A percentile compares a stretch with the other conserved stretches of the same genome.
Conservation (phyloP, 2,888 invertebrate species). For the Drosophila leonis region DNA sequence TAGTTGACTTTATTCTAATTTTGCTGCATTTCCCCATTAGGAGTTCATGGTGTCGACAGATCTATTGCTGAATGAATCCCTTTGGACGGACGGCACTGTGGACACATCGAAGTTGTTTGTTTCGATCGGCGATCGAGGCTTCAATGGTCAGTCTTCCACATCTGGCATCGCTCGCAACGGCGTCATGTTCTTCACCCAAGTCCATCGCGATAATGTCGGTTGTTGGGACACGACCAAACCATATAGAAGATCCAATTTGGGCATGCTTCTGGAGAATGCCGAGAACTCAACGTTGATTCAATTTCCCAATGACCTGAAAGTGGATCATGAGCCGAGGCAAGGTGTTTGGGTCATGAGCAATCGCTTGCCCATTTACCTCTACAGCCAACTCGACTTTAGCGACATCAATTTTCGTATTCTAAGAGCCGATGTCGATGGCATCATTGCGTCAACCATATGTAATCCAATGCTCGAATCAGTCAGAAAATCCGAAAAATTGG, state of each 20-base stretch:
- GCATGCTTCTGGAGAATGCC: slow-evolving; percentile 65
- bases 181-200: slow-evolving; percentile 92
- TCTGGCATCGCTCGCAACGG: slow-evolving; percentile 89
- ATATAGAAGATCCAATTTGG: slow-evolving; percentile 88
- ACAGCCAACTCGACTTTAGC: slow-evolving; percentile 87
- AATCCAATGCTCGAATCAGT: slow-evolving; percentile 86
- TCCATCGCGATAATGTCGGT: slow-evolving; percentile 90
- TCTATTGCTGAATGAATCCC: slow-evolving; percentile 88
- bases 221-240: slow-evolving; percentile 93
- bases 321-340: slow-evolving; percentile 89
- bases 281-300: slow-evolving; percentile 86
- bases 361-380: slow-evolving; percentile 90
- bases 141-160: slow-evolving; percentile 90
- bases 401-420: slow-evolving; percentile 91
- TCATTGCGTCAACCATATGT: slow-evolving; percentile 89
- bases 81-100: slow-evolving; percentile 83
- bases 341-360: slow-evolving; percentile 92
- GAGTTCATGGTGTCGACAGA: slow-evolving; percentile 91
- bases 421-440: slow-evolving; percentile 88
- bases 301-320: slow-evolving; percentile 93
- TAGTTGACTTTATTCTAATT: not conserved
- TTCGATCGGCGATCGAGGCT: slow-evolving; percentile 86
- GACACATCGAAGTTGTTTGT: slow-evolving; percentile 80
- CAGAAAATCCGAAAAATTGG: slow-evolving; percentile 13
- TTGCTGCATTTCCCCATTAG: slow-evolving; percentile 39